phyloP scores from a whole-genome alignment of 2,797 vertebrate species.

The Chloroceryle inda region DNA sequence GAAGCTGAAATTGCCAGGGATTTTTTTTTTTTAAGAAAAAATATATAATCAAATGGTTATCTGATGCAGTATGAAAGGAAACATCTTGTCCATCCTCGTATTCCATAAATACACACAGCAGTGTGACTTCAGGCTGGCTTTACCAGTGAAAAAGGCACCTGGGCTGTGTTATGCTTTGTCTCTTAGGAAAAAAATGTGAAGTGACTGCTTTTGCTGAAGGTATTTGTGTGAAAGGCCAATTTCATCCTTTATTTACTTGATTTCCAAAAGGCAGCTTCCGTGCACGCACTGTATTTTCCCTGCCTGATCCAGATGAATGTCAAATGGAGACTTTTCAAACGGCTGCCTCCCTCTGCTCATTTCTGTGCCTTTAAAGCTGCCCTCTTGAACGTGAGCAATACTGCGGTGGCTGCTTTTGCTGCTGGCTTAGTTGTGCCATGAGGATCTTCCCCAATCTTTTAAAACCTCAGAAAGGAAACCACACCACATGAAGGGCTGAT shows the following conservation, averaged over 20 bases:
- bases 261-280: neutral
- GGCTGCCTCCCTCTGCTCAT: neutral
- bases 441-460: neutral
- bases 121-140: neutral
- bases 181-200: neutral
- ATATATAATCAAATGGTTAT: neutral
- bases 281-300: neutral
- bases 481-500: neutral
- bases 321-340: neutral
- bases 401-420: neutral
- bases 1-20: neutral
- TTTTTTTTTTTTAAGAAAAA: neutral
- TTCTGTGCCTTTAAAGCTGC: neutral
- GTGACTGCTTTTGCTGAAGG: neutral
- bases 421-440: neutral
- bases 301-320: neutral
- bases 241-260: neutral
- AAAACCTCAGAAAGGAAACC: slow-evolving; percentile 10
- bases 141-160: neutral
- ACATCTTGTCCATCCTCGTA: neutral
- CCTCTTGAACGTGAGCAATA: neutral
- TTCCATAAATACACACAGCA: neutral
- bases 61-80: neutral
- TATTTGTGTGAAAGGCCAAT: slow-evolving; percentile 2
- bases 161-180: neutral